Base-by-base conservation (phyloP, 2,797 vertebrate species). In the Thalassophryne amazonica region DNA sequence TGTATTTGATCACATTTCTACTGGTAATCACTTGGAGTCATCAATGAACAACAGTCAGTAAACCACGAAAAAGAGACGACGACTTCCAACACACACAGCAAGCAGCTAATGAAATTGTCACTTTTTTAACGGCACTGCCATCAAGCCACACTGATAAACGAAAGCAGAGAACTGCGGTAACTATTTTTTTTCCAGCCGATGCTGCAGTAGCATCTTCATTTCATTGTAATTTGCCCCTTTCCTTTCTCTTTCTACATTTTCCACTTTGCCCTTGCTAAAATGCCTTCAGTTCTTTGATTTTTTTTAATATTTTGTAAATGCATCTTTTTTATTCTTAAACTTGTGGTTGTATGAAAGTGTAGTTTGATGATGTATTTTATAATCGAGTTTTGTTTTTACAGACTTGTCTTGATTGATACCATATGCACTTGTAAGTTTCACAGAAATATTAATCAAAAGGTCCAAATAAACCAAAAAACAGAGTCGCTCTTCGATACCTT, bases 351-450 rank as follows among this genome's bases (percentile, higher is more conserved):
- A 57, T 21, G 35, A 57, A 54, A 7, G 21, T 65, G 45, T 32
- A 15, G 43, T 69, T 54, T 64, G 28, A 64, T 55, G 8, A 47
- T 63, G 37, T 71, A 51, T 80, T 81, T 83, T 85, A 48, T 72
- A 75, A 54, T 49, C 53, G 73, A 7, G 25, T 61, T 68, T 69
- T 70, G 12, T 75, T 78, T 74, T 84, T 54, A 68, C 38, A 73
- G 41, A 60, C 35, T 35, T 52, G 32, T 46, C 7, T 76, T 73
- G 46, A 73, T 78, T 77, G 72, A 22, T 69, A 70, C 33, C 53
- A 63, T 71, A 50, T 68, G 60, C 80, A 81, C 64, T 72, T 51
- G 39, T 42, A 49, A 79, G 64, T 78, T 80, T 69, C 57, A 76
- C 73, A 62, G 19, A 74, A 66, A 59, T 21, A 36, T 57, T 33